Conservation (phyloP, 2,888 invertebrate genomes). For the Villa cingulata region DNA sequence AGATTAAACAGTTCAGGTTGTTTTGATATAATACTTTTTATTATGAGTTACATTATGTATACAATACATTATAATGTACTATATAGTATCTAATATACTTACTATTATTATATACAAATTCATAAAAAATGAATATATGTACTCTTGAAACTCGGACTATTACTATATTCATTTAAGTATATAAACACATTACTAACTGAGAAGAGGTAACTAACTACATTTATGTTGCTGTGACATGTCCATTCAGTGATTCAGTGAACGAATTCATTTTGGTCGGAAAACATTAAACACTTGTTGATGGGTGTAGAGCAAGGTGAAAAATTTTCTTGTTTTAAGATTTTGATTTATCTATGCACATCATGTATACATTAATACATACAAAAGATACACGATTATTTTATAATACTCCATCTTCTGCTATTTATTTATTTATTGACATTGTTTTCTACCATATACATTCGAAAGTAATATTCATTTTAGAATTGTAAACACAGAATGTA, state of each 20-base stretch:
- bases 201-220: not conserved
- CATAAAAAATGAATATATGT: not conserved
- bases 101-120: no score
- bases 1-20: slow-evolving; percentile 11
- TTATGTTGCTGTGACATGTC: slow-evolving; percentile 5
- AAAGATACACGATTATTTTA: not conserved
- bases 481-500: no score
- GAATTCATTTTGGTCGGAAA: slow-evolving; percentile 2
- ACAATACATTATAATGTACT: no score
- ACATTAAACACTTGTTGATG: not conserved
- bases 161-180: not conserved
- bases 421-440: no score
- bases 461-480: no score
- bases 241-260: slow-evolving; percentile 7
- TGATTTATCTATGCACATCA: not conserved
- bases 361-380: no score
- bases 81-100: no score
- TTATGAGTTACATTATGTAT: no score
- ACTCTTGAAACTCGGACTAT: not conserved
- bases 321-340: not conserved
- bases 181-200: not conserved
- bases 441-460: no score
- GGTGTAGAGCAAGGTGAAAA: not conserved
- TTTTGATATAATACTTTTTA: no score
- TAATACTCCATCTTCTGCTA: no score